A percentile compares a stretch with the other conserved stretches of the same genome.
Conservation (phyloP, 2,797 vertebrate species). For the Holocentrus rufus region DNA sequence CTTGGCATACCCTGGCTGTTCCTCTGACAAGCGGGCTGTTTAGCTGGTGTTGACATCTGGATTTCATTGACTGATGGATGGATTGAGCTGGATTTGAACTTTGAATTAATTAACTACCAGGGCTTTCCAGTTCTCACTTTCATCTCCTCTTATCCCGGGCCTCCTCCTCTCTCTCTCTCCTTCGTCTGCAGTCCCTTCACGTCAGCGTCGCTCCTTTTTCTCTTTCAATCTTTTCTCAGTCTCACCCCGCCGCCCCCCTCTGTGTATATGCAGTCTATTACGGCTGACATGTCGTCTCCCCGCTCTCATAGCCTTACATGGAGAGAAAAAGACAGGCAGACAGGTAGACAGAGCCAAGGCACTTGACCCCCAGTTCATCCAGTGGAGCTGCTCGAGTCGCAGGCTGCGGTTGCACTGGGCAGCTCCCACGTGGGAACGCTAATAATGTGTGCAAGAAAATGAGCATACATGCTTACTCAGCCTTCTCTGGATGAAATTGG, state of each 20-base stretch:
- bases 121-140: background rate
- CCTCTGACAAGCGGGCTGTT: background rate
- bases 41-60: background rate
- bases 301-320: conserved; percentile 51
- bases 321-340: conserved; percentile 28
- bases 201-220: background rate
- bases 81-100: conserved; percentile 1
- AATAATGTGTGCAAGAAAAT: background rate
- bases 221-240: background rate
- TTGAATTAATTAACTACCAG: conserved; percentile 5
- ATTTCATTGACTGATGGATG: conserved; percentile 9
- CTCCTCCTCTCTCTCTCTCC: background rate
- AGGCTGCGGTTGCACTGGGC: background rate
- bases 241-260: conserved; percentile 2
- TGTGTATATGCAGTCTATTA: conserved; percentile 39
- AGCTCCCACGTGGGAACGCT: no score
- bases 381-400: background rate
- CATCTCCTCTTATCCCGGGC: background rate
- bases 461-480: conserved; percentile 14
- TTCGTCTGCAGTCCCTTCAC: background rate
- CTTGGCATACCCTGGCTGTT: no score
- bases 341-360: conserved; percentile 35
- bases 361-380: conserved; percentile 20
- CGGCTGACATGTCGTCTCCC: conserved; percentile 14
- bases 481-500: background rate